These are phyloP conservation scores for Troilus luridus DNA, from an alignment of 2,888 invertebrate species.

Conservation along the genomic window DNA sequence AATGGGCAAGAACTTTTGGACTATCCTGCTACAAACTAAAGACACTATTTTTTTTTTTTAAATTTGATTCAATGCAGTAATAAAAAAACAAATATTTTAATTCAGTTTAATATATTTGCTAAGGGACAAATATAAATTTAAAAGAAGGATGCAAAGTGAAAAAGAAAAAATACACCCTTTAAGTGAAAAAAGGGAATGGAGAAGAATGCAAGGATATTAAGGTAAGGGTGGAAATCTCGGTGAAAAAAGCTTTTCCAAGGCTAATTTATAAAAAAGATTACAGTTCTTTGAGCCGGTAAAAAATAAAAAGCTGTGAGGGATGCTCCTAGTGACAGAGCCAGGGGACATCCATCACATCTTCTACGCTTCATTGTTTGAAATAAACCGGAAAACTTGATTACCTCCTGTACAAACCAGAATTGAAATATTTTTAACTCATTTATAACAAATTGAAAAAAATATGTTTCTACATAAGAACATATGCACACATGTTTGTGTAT, in stretches of 20 bases:
- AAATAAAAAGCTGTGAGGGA: constrained; percentile 14
- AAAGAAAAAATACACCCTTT: not conserved
- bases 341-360: not conserved
- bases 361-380: not conserved
- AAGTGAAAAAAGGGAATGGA: constrained; percentile 9
- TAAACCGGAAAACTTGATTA: not conserved
- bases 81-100: not conserved
- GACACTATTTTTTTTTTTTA: no score
- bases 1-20: no score
- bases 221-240: not conserved
- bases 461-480: not conserved
- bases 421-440: not conserved
- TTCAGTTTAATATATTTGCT: not conserved
- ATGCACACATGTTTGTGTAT: no score
- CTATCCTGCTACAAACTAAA: no score
- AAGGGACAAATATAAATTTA: not conserved
- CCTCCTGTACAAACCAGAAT: not conserved
- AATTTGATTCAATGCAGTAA: not conserved
- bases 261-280: constrained; percentile 41
- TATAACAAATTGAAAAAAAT: not conserved
- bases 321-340: not conserved
- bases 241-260: not conserved
- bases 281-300: not conserved
- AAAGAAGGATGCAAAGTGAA: not conserved
- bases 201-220: constrained; percentile 48